Conservation (phyloP, 2,797 vertebrate genomes). For the Enteromius unitaeniatus region DNA sequence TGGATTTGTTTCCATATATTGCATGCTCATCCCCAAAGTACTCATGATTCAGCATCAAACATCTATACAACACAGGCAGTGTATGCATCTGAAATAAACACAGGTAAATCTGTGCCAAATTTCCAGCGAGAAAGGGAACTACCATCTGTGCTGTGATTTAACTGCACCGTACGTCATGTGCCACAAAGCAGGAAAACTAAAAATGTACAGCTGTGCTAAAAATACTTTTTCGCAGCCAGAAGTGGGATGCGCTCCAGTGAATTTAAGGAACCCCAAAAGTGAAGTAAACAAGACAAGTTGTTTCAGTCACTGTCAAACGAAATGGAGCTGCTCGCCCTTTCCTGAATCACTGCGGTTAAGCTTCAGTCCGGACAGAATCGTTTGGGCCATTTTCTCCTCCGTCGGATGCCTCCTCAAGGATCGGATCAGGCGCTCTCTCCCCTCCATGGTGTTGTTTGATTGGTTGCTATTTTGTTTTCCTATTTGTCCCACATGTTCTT, state of each 20-base stretch:
- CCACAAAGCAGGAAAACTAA: conserved; percentile 23
- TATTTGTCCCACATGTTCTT: conserved; percentile 29
- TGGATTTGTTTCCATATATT: conserved; percentile 18
- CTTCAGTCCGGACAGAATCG: conserved; percentile 76
- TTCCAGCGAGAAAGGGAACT: not conserved
- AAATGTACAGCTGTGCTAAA: not conserved
- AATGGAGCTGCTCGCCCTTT: conserved; percentile 75
- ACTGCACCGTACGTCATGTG: not conserved
- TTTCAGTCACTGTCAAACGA: conserved; percentile 70
- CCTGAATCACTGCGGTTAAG: conserved; percentile 73
- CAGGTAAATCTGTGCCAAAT: conserved; percentile 15
- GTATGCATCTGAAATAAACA: conserved; percentile 6
- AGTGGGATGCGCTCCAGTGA: not conserved
- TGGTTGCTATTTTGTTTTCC: conserved; percentile 60
- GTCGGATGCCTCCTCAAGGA: conserved; percentile 62
- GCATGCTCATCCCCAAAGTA: conserved; percentile 5
- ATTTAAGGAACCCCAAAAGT: not conserved
- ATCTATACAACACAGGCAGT: conserved; percentile 16
- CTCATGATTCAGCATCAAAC: conserved; percentile 9
- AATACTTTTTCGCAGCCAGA: conserved; percentile 2
- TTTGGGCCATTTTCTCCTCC: conserved; percentile 72
- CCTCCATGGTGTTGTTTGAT: conserved; percentile 57
- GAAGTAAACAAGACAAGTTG: conserved; percentile 4
- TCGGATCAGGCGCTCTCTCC: conserved; percentile 55
- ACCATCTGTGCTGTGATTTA: conserved; percentile 11